Evolutionary conservation across 2,888 invertebrate species (phyloP), one percentile per base, ranked within the genome.

Genomic region (Brachypalpus laphriformis): DNA sequence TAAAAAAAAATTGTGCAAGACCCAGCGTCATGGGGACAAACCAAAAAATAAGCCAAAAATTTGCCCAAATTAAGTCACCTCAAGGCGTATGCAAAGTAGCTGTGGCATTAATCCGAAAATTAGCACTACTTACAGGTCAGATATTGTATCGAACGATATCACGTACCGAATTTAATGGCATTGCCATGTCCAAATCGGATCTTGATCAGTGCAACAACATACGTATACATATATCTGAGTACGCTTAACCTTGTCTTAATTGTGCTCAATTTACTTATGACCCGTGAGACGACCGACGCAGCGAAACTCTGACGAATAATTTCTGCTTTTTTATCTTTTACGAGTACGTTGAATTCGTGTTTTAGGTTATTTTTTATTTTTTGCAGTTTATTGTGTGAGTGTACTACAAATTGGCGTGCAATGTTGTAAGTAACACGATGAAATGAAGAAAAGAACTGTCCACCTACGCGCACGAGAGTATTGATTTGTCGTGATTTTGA

Each of bases 401-500:
- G 57, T 57, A 57, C 34, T 57, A 37, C 37, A 57, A 57, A 57
- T 57, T 57, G 57, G 37, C 57, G 57, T 1, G 34, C 11, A 22
- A 42, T n/a, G 7, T 42, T 42, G 42, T 42, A 42, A 49, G 49
- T 49, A 25, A 25, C 22, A 51, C 28, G 7, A 9, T n/a, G 45
- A n/a, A 37, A 9, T 49, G 45, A 31, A 57, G 45, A 20, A 47
- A 34, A 56, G 47, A 71, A 71, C 59, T 65, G 74, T 75, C 74
- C 65, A 75, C 74, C 63, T 47, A 75, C 74, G 22, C 63, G 34
- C 34, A 56, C 37, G 63, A 18, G 59, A 49, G 54, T 65, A 63
- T 25, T 75, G 74, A 75, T 75, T 65, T 75, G 65, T 75, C 54
- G 65, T 65, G 63, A 65, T 75, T 75, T 37, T 56, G 45, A 56